Conservation (phyloP, 1,140 invertebrate genomes). For the Sitodiplosis mosellana region DNA sequence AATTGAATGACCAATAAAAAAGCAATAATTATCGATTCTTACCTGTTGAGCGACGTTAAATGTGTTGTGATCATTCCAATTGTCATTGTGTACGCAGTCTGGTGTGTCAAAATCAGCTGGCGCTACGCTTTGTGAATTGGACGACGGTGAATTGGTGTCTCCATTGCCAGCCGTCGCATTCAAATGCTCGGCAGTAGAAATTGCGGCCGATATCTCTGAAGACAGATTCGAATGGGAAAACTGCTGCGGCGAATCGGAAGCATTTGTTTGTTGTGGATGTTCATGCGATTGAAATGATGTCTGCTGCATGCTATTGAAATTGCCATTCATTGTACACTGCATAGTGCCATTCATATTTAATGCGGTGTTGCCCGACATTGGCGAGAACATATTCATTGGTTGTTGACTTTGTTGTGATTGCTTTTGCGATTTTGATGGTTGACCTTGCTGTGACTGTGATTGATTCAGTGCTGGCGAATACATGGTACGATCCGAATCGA, state of each 20-base stretch:
- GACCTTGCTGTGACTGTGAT: constrained; percentile 14
- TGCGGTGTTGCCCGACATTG: too few relatives aligned
- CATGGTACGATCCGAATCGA: constrained; percentile 10
- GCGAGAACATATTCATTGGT: constrained; percentile 15
- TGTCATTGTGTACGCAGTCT: constrained; percentile 18
- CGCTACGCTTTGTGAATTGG: constrained; percentile 44
- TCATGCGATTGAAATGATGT: neutral
- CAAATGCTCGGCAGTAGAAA: constrained; percentile 43
- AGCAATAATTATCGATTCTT: neutral
- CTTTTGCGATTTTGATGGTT: constrained; percentile 3
- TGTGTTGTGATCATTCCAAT: too few relatives aligned
- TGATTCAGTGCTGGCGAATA: constrained; percentile 21
- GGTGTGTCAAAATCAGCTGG: constrained; percentile 62
- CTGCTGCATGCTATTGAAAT: too few relatives aligned
- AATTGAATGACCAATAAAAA: too few relatives aligned
- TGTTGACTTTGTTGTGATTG: constrained; percentile 1
- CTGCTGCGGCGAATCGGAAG: constrained; percentile 25
- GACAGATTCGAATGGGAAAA: constrained; percentile 56
- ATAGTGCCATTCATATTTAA: too few relatives aligned
- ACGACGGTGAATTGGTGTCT: constrained; percentile 29
- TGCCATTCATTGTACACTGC: too few relatives aligned
- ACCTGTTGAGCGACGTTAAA: too few relatives aligned
- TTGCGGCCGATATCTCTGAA: constrained; percentile 56
- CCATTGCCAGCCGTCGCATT: constrained; percentile 7
- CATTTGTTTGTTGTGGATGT: constrained; percentile 15